These are phyloP conservation scores for Biston stratarius DNA, from an alignment of 2,888 invertebrate species.

Conservation along the genomic window DNA sequence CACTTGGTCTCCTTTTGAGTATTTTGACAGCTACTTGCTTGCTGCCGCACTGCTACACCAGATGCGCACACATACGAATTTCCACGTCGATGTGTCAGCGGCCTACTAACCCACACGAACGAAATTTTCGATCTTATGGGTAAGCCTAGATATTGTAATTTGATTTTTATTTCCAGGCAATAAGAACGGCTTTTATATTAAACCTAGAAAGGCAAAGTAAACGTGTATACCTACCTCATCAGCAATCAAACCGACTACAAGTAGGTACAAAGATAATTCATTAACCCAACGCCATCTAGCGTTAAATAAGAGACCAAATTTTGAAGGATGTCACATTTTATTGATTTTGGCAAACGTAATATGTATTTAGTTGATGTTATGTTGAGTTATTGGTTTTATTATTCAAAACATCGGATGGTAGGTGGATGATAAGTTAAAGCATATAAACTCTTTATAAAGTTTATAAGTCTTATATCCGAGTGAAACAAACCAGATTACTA, in stretches of 20 bases:
- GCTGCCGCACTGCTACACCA: conserved; percentile 58
- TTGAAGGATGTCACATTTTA: too few species aligned
- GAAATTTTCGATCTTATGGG: neutral
- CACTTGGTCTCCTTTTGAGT: conserved; percentile 59
- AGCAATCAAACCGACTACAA: too few species aligned
- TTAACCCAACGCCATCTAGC: conserved; percentile 10
- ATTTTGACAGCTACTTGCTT: conserved; percentile 73
- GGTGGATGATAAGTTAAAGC: too few species aligned
- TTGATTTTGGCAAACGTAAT: too few species aligned
- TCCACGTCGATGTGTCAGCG: conserved; percentile 28
- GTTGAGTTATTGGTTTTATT: too few species aligned
- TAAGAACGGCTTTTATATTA: conserved; percentile 8
- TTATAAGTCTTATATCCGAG: too few species aligned
- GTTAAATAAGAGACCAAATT: neutral
- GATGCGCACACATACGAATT: conserved; percentile 42
- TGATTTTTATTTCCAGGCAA: neutral
- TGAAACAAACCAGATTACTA: too few species aligned
- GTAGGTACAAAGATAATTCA: too few species aligned
- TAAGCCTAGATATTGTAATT: conserved; percentile 17
- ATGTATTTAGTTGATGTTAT: too few species aligned
- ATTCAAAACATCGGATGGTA: too few species aligned
- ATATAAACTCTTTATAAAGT: too few species aligned
- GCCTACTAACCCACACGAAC: conserved; percentile 15
- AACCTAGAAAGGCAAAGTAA: neutral
- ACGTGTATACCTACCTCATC: too few species aligned